These are phyloP conservation scores for Plebejus melissa DNA, from an alignment of 2,888 invertebrate genomes.

Conservation along the genomic window DNA sequence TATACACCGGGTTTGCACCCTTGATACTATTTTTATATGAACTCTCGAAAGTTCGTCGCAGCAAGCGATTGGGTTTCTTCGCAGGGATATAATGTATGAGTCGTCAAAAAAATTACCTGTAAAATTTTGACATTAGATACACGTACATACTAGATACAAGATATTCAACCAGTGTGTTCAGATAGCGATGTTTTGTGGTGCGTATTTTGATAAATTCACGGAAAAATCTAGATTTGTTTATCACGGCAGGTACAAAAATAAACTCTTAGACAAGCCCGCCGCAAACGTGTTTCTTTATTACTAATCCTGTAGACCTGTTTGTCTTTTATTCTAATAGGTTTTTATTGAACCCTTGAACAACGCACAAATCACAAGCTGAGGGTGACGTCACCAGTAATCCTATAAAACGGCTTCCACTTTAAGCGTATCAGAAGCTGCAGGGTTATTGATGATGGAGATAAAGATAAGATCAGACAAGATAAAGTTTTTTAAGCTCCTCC, in stretches of 20 bases:
- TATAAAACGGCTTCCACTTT: slow-evolving; percentile 11
- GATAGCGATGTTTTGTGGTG: background rate
- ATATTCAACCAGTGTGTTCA: slow-evolving; percentile 8
- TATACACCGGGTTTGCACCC: slow-evolving; percentile 63
- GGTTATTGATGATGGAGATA: background rate
- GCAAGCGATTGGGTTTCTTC: slow-evolving; percentile 61
- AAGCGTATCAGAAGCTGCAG: background rate
- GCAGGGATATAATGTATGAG: slow-evolving; percentile 47
- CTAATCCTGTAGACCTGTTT: background rate
- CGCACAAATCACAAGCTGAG: background rate
- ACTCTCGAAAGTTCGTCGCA: slow-evolving; percentile 56
- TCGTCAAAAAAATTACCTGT: slow-evolving; percentile 54
- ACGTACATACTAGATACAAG: background rate
- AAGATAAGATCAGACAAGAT: slow-evolving; percentile 5
- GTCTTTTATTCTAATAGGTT: background rate
- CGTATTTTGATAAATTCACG: background rate
- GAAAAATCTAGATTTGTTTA: background rate
- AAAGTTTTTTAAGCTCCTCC: background rate
- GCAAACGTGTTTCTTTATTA: slow-evolving; percentile 1
- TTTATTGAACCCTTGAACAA: slow-evolving; percentile 2
- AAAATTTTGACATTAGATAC: slow-evolving; percentile 36
- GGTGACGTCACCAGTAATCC: background rate
- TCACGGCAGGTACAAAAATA: background rate
- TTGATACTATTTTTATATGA: slow-evolving; percentile 70
- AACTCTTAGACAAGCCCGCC: background rate